These are phyloP conservation scores for Benitochromis conjunctus DNA, from an alignment of 2,113 vertebrate species.

Conservation along the genomic window DNA sequence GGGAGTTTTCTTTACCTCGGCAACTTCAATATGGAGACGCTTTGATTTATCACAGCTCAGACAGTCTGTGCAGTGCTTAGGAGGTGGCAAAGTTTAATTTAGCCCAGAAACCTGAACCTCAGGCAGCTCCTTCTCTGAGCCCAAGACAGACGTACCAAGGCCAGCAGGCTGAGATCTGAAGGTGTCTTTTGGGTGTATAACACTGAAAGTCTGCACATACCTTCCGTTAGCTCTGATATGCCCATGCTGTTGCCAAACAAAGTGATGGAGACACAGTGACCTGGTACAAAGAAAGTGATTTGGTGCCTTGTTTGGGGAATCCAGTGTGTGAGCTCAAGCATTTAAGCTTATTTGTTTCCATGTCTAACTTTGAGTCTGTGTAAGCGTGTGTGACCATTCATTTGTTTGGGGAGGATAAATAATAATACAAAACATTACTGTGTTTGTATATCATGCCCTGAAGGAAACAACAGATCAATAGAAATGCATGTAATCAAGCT, in stretches of 20 bases:
- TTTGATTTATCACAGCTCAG: slow-evolving; percentile 33
- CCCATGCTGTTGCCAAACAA: neutral
- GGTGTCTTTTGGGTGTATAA: neutral
- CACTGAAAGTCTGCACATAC: neutral
- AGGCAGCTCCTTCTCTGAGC: slow-evolving; percentile 43
- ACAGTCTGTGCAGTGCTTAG: slow-evolving; percentile 13
- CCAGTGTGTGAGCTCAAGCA: neutral
- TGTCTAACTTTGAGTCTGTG: neutral
- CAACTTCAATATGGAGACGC: neutral
- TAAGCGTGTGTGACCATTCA: neutral
- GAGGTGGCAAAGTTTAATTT: slow-evolving; percentile 56
- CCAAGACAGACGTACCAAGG: neutral
- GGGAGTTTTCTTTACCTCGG: neutral
- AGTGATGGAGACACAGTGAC: neutral
- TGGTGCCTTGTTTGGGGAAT: neutral
- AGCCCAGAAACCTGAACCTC: slow-evolving; percentile 58
- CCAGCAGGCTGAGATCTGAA: neutral
- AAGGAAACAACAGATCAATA: neutral
- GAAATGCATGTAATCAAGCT: neutral
- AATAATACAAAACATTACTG: neutral
- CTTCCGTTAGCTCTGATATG: neutral
- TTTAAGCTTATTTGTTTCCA: neutral
- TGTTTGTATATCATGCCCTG: neutral
- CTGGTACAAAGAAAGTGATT: neutral
- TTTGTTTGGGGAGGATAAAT: neutral